Conservation (phyloP, 2,797 vertebrate genomes). For the Eidolon dupreanum region DNA sequence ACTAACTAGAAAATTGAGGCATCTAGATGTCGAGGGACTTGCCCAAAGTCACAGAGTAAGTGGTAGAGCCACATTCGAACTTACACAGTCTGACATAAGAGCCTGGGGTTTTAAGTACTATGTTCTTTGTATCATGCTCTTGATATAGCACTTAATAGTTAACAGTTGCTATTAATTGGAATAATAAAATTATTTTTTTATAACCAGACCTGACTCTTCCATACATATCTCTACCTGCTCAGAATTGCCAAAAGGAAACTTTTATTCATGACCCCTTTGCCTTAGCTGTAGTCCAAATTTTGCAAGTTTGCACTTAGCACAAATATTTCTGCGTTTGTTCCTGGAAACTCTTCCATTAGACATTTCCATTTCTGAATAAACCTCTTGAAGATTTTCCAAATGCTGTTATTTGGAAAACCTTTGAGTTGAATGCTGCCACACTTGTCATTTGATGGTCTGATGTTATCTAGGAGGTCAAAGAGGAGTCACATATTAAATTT, state of each 20-base stretch:
- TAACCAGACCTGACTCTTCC: not conserved
- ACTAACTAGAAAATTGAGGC: not conserved
- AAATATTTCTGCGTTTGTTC: slow-evolving; percentile 54
- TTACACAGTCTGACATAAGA: not conserved
- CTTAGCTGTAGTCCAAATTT: slow-evolving; percentile 24
- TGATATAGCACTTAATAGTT: not conserved
- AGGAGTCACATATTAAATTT: slow-evolving; percentile 72
- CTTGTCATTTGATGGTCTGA: slow-evolving; percentile 70
- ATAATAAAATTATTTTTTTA: slow-evolving; percentile 43
- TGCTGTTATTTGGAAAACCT: slow-evolving; percentile 60
- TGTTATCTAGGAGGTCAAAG: slow-evolving; percentile 67
- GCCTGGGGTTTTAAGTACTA: not conserved
- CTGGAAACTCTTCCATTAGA: slow-evolving; percentile 53
- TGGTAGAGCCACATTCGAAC: not conserved
- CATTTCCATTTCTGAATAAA: slow-evolving; percentile 57
- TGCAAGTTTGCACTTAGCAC: slow-evolving; percentile 35
- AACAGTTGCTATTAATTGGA: slow-evolving; percentile 30
- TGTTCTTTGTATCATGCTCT: not conserved
- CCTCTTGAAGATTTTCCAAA: slow-evolving; percentile 66
- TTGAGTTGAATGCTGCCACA: slow-evolving; percentile 59
- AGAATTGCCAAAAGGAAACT: not conserved
- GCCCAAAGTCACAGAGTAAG: not conserved
- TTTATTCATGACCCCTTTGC: not conserved
- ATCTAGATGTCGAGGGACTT: not conserved
- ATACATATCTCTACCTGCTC: not conserved